A percentile compares a stretch with the other conserved stretches of the same genome.
phyloP scores from a whole-genome alignment of 2,113 vertebrate species.

The Callipepla californica region DNA sequence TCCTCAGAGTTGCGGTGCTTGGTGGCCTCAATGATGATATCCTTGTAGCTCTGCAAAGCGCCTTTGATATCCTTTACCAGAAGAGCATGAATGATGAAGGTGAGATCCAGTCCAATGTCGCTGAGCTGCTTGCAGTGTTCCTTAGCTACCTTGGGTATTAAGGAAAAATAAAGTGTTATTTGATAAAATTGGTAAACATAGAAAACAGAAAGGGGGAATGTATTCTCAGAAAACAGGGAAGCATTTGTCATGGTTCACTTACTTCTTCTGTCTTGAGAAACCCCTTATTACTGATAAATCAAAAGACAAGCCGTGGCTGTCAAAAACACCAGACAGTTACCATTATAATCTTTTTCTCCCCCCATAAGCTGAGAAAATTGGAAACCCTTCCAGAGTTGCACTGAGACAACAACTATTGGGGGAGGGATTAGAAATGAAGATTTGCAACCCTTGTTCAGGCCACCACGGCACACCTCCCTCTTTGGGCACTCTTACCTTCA shows the following conservation, averaged over 20 bases:
- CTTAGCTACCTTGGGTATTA: constrained; percentile 88
- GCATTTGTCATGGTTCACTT: not conserved
- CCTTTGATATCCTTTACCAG: constrained; percentile 94
- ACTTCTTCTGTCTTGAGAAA: not conserved
- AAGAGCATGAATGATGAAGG: constrained; percentile 93
- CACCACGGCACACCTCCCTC: not conserved
- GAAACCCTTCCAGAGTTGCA: not conserved
- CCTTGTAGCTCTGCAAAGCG: constrained; percentile 93
- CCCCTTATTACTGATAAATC: not conserved
- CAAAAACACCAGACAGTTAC: not conserved
- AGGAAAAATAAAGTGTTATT: not conserved
- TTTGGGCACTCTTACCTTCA: constrained; percentile 77
- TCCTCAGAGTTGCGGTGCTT: constrained; percentile 98
- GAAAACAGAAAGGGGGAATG: not conserved
- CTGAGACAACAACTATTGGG: not conserved
- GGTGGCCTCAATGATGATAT: constrained; percentile 97
- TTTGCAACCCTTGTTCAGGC: not conserved
- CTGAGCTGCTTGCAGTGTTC: constrained; percentile 96
- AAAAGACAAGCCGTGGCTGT: not conserved
- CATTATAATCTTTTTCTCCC: fast-evolving
- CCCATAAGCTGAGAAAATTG: not conserved
- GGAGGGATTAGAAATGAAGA: not conserved
- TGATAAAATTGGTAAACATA: not conserved
- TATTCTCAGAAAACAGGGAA: not conserved
- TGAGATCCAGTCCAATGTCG: constrained; percentile 95